A percentile compares a stretch with the other conserved stretches of the same genome.
phyloP scores from a whole-genome alignment of 2,113 vertebrate species.

The Puntigrus tetrazona region DNA sequence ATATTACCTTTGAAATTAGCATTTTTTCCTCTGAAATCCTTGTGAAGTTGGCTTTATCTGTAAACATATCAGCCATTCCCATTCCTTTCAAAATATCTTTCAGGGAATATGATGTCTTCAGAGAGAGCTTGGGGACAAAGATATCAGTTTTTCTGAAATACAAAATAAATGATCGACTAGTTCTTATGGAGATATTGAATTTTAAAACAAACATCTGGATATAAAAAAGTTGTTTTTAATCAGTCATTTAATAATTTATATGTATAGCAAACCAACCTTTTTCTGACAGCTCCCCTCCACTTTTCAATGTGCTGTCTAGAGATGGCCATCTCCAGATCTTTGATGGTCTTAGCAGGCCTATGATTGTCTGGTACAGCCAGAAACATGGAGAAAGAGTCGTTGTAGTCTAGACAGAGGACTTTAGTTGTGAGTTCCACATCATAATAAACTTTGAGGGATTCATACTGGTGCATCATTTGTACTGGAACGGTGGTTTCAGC shows the following conservation, averaged over 20 bases:
- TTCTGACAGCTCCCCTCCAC: not conserved
- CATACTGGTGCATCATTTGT: slow-evolving; percentile 72
- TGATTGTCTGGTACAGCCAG: slow-evolving; percentile 64
- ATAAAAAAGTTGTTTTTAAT: not conserved
- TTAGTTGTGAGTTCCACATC: slow-evolving; percentile 73
- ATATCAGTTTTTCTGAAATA: slow-evolving; percentile 65
- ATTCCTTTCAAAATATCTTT: slow-evolving; percentile 70
- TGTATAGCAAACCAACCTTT: too few relatives aligned
- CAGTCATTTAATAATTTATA: too few relatives aligned
- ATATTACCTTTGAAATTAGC: slow-evolving; percentile 76
- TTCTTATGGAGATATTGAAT: not conserved
- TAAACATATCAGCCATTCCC: slow-evolving; percentile 82
- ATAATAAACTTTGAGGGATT: slow-evolving; percentile 55
- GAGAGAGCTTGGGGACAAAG: slow-evolving; percentile 80
- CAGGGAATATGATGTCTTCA: slow-evolving; percentile 76
- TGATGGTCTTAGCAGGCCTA: slow-evolving; percentile 41
- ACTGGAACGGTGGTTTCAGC: slow-evolving; percentile 68
- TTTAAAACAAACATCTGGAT: not conserved
- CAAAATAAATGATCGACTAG: not conserved
- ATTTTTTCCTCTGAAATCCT: slow-evolving; percentile 71
- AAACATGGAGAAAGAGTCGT: slow-evolving; percentile 71
- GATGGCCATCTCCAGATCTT: slow-evolving; percentile 63
- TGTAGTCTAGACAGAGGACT: slow-evolving; percentile 70
- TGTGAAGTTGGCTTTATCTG: slow-evolving; percentile 73
- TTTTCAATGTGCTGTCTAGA: slow-evolving; percentile 45